Conservation (phyloP, 2,113 vertebrate genomes). For the Etia nguti region DNA sequence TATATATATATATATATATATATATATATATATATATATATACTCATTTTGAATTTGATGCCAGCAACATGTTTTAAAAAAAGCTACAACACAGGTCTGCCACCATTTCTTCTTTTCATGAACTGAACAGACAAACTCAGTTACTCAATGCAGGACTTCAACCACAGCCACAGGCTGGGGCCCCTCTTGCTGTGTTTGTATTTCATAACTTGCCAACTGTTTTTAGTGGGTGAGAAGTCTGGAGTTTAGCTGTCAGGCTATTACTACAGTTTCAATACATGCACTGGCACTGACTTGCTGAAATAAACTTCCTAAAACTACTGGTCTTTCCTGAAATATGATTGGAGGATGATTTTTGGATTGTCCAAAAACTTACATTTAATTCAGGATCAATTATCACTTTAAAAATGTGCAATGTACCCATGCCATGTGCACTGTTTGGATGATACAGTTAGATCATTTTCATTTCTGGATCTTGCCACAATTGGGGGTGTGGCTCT, state of each 20-base stretch:
- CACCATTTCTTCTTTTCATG: not conserved
- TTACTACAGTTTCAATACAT: not conserved
- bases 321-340: not conserved
- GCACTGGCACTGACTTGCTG: not conserved
- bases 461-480: not conserved
- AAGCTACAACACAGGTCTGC: not conserved
- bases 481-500: not conserved
- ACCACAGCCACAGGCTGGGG: not conserved
- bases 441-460: not conserved
- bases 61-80: not conserved
- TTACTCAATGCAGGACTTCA: not conserved
- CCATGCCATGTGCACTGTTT: not conserved
- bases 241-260: not conserved
- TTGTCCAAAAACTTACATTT: not conserved
- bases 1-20: too few relatives aligned
- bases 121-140: not conserved
- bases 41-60: not conserved
- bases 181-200: not conserved
- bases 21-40: too few relatives aligned
- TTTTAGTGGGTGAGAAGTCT: not conserved
- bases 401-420: not conserved
- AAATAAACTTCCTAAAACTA: not conserved
- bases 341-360: not conserved
- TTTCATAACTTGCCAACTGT: not conserved
- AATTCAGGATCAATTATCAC: not conserved